Percentiles rank a stretch among this genome's conserved stretches.
Conservation (phyloP, 2,113 vertebrate species). For the Genyomyrus donnyi region DNA sequence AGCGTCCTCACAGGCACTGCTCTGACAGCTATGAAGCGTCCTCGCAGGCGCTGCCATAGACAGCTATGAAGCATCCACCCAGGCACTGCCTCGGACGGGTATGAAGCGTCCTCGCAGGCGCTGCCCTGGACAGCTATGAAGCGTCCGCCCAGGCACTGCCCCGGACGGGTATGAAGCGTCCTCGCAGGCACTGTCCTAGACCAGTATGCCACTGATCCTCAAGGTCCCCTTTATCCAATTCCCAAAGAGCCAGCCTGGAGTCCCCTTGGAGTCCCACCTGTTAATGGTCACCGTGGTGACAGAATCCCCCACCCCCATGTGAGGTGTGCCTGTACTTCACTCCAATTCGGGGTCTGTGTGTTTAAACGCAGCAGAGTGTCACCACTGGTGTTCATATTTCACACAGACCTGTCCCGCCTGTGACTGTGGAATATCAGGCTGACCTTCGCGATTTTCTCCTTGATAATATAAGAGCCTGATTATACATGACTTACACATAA, state of each 20-base stretch:
- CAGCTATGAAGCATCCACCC: rapidly evolving
- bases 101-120: too few species aligned
- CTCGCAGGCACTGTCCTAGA: not conserved
- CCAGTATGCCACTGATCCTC: not conserved
- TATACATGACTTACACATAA: not conserved
- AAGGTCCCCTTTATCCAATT: not conserved
- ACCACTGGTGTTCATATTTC: not conserved
- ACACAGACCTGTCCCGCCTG: not conserved
- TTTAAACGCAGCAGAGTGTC: not conserved
- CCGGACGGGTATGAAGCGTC: not conserved
- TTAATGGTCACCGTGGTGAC: not conserved
- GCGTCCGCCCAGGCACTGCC: not conserved
- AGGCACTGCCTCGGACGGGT: rapidly evolving
- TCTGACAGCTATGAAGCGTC: rapidly evolving
- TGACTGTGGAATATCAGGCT: not conserved
- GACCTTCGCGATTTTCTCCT: not conserved
- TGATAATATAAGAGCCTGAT: not conserved
- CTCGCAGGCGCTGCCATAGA: too few species aligned
- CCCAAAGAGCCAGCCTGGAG: not conserved
- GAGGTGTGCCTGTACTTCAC: not conserved
- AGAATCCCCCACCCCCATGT: not conserved
- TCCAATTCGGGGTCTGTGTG: not conserved
- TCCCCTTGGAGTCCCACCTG: not conserved
- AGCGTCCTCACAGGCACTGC: rapidly evolving
- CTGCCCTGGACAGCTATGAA: not conserved